phyloP scores from a whole-genome alignment of 2,888 invertebrate species.

The Pristionchus exspectatus region DNA sequence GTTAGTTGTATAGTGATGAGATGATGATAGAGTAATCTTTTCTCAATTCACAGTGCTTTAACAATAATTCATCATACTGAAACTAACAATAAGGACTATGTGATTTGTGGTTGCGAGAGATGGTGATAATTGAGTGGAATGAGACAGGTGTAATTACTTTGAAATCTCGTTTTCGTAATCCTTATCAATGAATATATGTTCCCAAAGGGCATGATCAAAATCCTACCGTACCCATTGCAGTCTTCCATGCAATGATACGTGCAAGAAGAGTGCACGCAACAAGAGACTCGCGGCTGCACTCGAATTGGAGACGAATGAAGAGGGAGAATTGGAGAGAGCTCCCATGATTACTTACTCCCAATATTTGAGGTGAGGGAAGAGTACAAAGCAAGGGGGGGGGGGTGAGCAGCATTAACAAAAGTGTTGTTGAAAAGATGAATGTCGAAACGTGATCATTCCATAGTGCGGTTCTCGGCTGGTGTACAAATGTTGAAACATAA shows the following conservation, averaged over 20 bases:
- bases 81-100: neutral
- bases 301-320: conserved; percentile 87
- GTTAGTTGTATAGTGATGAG: neutral
- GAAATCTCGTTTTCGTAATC: too few species aligned
- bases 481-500: neutral
- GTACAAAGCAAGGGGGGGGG: too few species aligned
- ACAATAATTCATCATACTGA: neutral
- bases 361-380: conserved; percentile 60
- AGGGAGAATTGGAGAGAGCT: conserved; percentile 61
- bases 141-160: neutral
- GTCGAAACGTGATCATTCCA: too few species aligned
- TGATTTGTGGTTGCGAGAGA: neutral
- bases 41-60: neutral
- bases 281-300: conserved; percentile 91
- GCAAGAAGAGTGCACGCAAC: conserved; percentile 90
- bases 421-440: too few species aligned
- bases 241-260: conserved; percentile 94
- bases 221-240: conserved; percentile 80
- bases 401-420: too few species aligned
- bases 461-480: neutral
- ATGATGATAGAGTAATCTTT: neutral
- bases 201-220: neutral
- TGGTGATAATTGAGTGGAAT: neutral
- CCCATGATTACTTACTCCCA: conserved; percentile 66
- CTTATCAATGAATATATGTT: too few species aligned